Percentiles rank a stretch among this genome's conserved stretches.
Conservation (phyloP, 2,113 vertebrate species). For the Nansenia antarctica region DNA sequence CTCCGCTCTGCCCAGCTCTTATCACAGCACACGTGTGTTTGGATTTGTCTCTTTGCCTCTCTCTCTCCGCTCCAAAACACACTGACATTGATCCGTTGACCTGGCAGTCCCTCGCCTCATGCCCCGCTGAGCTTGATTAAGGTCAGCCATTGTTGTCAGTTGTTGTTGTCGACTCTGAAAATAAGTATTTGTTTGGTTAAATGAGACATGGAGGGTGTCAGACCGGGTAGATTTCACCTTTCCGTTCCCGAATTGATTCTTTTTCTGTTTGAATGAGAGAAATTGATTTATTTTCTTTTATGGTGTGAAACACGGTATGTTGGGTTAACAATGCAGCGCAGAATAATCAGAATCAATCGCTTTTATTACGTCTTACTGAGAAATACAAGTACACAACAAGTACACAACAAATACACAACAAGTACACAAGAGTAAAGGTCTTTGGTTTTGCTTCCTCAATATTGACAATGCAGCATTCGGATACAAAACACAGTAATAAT, state of each 20-base stretch:
- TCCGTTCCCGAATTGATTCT: too few relatives aligned
- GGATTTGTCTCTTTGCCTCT: slow-evolving; percentile 47
- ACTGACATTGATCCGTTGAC: slow-evolving; percentile 47
- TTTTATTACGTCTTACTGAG: too few relatives aligned
- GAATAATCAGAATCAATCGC: too few relatives aligned
- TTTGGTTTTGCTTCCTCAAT: too few relatives aligned
- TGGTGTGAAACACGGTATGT: too few relatives aligned
- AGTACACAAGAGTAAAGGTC: too few relatives aligned
- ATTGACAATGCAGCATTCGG: too few relatives aligned
- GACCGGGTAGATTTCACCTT: slow-evolving; percentile 7
- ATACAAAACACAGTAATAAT: too few relatives aligned
- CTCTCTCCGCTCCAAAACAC: slow-evolving; percentile 21
- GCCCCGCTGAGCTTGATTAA: slow-evolving; percentile 25
- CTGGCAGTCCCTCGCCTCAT: slow-evolving; percentile 31
- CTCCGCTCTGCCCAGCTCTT: slow-evolving; percentile 19
- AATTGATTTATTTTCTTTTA: slow-evolving; percentile 3
- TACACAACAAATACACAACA: too few relatives aligned
- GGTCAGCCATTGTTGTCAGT: slow-evolving; percentile 33
- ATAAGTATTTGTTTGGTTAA: slow-evolving; percentile 24
- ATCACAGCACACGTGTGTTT: slow-evolving; percentile 48
- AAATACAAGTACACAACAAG: too few relatives aligned
- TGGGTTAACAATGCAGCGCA: too few relatives aligned
- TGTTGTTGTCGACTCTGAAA: slow-evolving; percentile 29
- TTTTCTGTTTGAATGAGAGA: slow-evolving; percentile 11
- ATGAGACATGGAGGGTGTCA: slow-evolving; percentile 18